Evolutionary conservation across 2,113 vertebrate species (phyloP).

Genomic region (Probosciger aterrimus): DNA sequence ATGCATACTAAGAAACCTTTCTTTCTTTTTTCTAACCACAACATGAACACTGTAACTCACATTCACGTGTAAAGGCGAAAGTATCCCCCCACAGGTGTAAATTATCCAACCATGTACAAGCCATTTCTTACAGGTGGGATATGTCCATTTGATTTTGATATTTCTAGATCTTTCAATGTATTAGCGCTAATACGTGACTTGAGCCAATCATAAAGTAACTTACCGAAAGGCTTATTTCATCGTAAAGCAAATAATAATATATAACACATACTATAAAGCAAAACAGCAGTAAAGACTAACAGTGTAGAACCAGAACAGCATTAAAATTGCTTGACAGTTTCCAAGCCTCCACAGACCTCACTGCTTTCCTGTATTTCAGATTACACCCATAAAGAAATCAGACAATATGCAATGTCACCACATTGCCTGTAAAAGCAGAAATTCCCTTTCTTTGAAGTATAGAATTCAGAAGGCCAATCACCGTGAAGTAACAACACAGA

Average conservation of each 20-base stretch:
- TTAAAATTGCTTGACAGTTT: background rate
- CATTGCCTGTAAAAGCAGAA: background rate
- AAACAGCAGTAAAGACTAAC: background rate
- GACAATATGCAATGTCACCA: background rate
- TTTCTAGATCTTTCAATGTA: background rate
- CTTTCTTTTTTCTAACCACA: background rate
- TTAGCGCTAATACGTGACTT: background rate
- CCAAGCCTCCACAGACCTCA: background rate
- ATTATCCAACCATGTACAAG: background rate
- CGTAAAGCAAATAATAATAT: background rate
- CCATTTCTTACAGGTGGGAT: background rate
- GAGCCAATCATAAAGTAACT: background rate
- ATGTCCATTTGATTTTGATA: background rate
- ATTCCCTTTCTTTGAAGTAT: background rate
- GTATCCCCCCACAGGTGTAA: background rate
- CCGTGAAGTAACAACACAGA: background rate
- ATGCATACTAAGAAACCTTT: background rate
- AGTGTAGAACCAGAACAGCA: background rate
- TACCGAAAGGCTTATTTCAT: background rate
- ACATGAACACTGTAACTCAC: background rate
- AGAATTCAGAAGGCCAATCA: background rate
- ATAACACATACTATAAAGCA: background rate
- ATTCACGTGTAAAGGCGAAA: background rate
- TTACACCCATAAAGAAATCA: background rate
- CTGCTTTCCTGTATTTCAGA: background rate